A percentile compares a stretch with the other conserved stretches of the same genome.
Evolutionary conservation across 23 tunicate species (phyloP).

Genomic region (Corella eumyota): DNA sequence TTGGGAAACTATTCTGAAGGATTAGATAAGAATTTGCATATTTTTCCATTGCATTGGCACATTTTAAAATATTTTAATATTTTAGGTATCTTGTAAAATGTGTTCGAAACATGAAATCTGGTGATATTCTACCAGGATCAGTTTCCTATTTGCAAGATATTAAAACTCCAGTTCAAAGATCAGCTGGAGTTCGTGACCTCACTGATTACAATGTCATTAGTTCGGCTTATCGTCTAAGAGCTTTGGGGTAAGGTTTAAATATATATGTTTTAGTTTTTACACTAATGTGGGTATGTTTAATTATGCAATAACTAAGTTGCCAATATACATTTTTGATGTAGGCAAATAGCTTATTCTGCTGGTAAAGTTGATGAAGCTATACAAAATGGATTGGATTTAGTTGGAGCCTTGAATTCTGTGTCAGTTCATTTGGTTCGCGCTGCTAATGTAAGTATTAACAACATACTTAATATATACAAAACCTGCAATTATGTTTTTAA

Average conservation of each 20-base stretch:
- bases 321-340: too few species aligned
- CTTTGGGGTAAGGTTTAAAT: slow-evolving; percentile 35
- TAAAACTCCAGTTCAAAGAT: neutral
- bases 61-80: neutral
- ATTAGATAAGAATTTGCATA: neutral
- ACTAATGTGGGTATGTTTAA: neutral
- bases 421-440: slow-evolving; percentile 74
- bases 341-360: slow-evolving; percentile 44
- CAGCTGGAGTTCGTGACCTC: slow-evolving; percentile 15
- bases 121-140: slow-evolving; percentile 19
- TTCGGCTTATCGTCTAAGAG: slow-evolving; percentile 33
- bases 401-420: slow-evolving; percentile 55
- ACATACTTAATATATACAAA: too few species aligned
- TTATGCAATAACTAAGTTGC: too few species aligned
- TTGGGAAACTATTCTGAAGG: too few species aligned
- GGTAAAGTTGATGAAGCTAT: slow-evolving; percentile 54
- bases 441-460: slow-evolving; percentile 77
- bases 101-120: slow-evolving; percentile 20
- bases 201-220: slow-evolving; percentile 23
- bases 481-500: too few species aligned
- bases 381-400: slow-evolving; percentile 46
- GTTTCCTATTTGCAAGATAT: slow-evolving; percentile 15
- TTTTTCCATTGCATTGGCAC: neutral
- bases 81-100: slow-evolving; percentile 67
- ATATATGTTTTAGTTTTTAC: neutral